Evolutionary conservation across 1,140 invertebrate species (phyloP), one percentile per base, ranked within the genome.

Genomic region (Aphaenogaster rudis): DNA sequence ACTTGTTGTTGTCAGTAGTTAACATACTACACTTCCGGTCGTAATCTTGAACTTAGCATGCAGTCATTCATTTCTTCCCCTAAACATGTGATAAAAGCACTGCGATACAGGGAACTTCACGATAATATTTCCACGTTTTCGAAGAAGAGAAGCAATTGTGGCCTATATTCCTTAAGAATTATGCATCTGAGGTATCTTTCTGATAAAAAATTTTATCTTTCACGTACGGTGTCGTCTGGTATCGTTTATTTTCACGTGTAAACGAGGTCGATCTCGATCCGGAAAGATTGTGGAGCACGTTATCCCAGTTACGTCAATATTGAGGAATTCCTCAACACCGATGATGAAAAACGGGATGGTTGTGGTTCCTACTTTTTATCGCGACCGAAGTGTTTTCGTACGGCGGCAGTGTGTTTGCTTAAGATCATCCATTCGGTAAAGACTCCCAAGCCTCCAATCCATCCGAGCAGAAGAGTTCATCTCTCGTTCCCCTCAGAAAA

Each of bases 311-410:
- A 84, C 54, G n/a, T 84, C 80, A 74, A 57, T 54, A 33, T 63
- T 28, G 54, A 50, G n/a, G 1, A 84, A 84, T 76, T 74, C 42
- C 69, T 74, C 17, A 36, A 39, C 15, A 15, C 15, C 52, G 28
- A 82, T 61, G 80, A 84, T 50, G 54, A 84, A 63, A 76, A 84
- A 84, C 69, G 17, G 13, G 39, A 50, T 82, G n/a, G 28, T 45
- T 33, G 59, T 21, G 59, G 39, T 67, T 86, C 59, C n/a, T 79
- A 77, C 72, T 90, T 88, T 69, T 90, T 82, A 45, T 63, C 36
- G 64, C 28, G 54, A 45, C n/a, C 48, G n/a, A 80, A 61, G 21
- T 91, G 81, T 88, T 91, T 90, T 90, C 54, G 52, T 88, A 88
- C 36, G 63, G 15, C 48, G 17, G 48, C 6, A 28, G 67, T 11